Base-by-base conservation (phyloP, 1,140 invertebrate species). In the Ylistrum balloti region DNA sequence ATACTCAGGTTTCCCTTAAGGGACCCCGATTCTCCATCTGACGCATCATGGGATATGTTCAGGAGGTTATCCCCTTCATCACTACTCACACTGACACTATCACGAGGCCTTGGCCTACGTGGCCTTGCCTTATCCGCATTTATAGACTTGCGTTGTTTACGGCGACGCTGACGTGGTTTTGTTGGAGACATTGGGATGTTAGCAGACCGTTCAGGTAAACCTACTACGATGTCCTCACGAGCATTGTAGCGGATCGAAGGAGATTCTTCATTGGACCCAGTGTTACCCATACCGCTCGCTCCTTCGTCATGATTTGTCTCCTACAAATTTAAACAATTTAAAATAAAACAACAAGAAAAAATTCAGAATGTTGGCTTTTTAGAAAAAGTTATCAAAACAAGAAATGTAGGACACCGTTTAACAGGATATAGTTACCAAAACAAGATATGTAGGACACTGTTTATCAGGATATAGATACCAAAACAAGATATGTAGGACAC, bases 1-100 rank as follows among this genome's bases (percentile, higher is more conserved):
- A 93, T 90, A 88, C 92, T 93, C 20, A 91, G 91, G 88, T 94
- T 95, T n/a, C 92, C 93, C 85, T 93, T 93, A 15, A 94, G 88
- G 10, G 94, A 94, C 0, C 88, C 89, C 3, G 86, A 34, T 38
- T 86, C 22, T 22, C 86, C 86, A 33, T 88, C 56, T 32, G 90
- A 41, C 22, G 86, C 85, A 20, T 86, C 86, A 33, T 56, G n/a
- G 22, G 56, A 74, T 28, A n/a, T 28, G n/a, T 74, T 74, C 11
- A 74, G 56, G 22, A 2, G 56, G n/a, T 74, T 74, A 11, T 74
- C 56, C 2, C 56, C 56, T 28, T 74, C 56, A 74, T 74, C 56
- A 74, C 56, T 74, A 28, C 56, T 74, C 56, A 74, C 56, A n/a
- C 56, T 74, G n/a, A 74, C 56, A n/a, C 56, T 28, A 11, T 74